Base-by-base conservation (phyloP, 2,888 invertebrate species). In the Seladonia tumulorum region DNA sequence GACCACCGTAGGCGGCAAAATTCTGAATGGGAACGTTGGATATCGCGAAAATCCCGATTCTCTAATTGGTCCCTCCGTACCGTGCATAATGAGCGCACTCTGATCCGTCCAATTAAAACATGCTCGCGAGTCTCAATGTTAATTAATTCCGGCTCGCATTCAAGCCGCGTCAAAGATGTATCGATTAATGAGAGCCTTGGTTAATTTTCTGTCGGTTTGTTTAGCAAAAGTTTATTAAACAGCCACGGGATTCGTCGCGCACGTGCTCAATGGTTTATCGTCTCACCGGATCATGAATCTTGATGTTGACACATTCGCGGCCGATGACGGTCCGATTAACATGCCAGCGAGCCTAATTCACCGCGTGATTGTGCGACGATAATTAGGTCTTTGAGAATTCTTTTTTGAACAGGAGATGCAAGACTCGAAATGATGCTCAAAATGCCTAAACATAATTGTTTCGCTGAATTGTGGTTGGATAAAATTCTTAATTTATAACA, bases 251-350 rank as follows among this genome's bases (percentile, higher is more conserved):
- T 57, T 35, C 10, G 8, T 1, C 12, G 29, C 16, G 53, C 47
- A 42, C 80, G 47, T 45, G 80, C 60, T 76, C 25, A 25, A 45
- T 71, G 42, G 18, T 71, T 71, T 71, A 76, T 72, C 76, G 63
- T 72, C 45, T 71, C 49, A 63, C 70, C n/a, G 29, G 60, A 80
- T 66, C 4, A 66, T 18, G 35, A 66, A 22, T 66, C 35, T 35
- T 66, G n/a, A 18, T 29, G 49, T 70, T 81, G 63, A 57, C 12
- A n/a, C n/a, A 57, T 57, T n/a, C 57, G 12, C n/a, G 57, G 57
- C 4, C 57, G 57, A 57, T 57, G n/a, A 57, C n/a, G n/a, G 4
- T n/a, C n/a, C 57, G 57, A n/a, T 57, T 53, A 18, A 22, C 49
- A 53, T 53, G 49, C 49, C 22, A 22, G 22, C 57, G 57, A 12